These are phyloP conservation scores for Zootoca vivipara DNA, from an alignment of 2,113 vertebrate species.

Conservation along the genomic window DNA sequence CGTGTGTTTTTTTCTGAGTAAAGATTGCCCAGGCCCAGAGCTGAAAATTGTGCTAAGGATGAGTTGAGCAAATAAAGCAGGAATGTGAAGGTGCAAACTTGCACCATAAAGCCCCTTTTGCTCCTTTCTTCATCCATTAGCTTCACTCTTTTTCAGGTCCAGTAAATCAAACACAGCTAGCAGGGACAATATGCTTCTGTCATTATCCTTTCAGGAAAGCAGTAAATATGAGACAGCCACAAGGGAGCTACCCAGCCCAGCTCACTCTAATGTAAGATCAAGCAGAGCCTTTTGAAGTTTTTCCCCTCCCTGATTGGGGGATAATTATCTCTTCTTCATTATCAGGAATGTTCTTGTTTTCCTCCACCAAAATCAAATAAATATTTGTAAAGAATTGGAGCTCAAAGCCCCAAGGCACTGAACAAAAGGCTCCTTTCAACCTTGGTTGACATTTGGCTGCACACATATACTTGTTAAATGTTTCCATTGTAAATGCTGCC, in stretches of 20 bases:
- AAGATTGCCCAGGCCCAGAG: background rate
- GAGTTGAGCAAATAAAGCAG: background rate
- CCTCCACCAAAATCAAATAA: conserved; percentile 17
- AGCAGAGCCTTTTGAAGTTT: background rate
- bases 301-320: background rate
- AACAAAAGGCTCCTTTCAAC: conserved; percentile 19
- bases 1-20: background rate
- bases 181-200: conserved; percentile 31
- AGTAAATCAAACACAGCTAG: conserved; percentile 41
- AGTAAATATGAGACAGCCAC: background rate
- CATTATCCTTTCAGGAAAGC: conserved; percentile 7
- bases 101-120: background rate
- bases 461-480: background rate
- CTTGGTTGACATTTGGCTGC: background rate
- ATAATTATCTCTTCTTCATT: conserved; percentile 1
- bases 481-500: background rate
- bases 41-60: background rate
- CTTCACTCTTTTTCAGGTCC: conserved; percentile 35
- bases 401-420: background rate
- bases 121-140: conserved; percentile 25
- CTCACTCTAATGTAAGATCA: conserved; percentile 15
- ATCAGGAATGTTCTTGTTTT: conserved; percentile 20
- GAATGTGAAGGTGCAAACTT: background rate
- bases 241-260: conserved; percentile 1
- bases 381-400: background rate